Conservation (phyloP, 1,140 invertebrate species). For the Acromyrmex charruanus region DNA sequence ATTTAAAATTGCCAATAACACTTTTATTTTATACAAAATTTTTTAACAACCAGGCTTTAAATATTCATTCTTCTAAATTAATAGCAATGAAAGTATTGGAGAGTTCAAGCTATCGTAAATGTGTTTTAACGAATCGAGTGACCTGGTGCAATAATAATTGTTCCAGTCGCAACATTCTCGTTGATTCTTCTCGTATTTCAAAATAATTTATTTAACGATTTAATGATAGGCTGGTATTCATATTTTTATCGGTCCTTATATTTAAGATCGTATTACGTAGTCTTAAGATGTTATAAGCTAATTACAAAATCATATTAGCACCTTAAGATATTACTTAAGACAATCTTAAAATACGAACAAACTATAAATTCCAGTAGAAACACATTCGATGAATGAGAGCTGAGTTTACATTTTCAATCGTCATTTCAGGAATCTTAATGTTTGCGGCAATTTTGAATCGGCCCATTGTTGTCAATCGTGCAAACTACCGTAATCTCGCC, state of each 20-base stretch:
- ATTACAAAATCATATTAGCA: too few relatives aligned
- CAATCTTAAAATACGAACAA: too few relatives aligned
- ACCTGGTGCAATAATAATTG: background rate
- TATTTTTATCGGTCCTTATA: too few relatives aligned
- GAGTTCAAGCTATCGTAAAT: background rate
- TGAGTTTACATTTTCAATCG: background rate
- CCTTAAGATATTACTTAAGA: too few relatives aligned
- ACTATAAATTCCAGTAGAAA: background rate
- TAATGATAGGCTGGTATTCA: background rate
- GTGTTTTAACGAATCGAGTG: background rate
- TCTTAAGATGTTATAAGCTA: too few relatives aligned
- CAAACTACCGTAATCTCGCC: conserved; percentile 60
- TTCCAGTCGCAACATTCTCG: background rate
- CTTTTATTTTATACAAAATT: background rate
- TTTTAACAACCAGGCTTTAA: background rate
- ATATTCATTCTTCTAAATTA: conserved; percentile 15
- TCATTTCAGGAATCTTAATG: background rate
- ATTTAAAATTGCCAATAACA: background rate
- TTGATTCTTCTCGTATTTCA: background rate
- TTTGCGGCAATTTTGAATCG: background rate
- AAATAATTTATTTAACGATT: conserved; percentile 17
- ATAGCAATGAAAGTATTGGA: conserved; percentile 4
- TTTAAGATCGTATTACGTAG: too few relatives aligned
- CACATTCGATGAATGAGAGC: background rate
- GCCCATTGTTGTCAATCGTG: conserved; percentile 43